These are phyloP conservation scores for Athene cunicularia DNA, from an alignment of 2,113 vertebrate species.

Conservation along the genomic window DNA sequence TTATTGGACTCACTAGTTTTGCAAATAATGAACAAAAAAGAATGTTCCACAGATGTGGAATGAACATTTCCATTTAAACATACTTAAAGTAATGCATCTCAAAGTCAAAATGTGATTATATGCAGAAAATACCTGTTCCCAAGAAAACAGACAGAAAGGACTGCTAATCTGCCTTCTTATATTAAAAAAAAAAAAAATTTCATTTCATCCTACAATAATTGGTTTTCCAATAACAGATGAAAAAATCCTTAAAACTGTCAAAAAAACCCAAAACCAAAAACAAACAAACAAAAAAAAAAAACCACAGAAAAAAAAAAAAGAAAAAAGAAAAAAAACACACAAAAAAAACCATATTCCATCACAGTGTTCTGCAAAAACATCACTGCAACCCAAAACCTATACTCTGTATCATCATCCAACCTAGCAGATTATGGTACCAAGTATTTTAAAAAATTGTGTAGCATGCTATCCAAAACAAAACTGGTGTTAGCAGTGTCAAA, in stretches of 20 bases:
- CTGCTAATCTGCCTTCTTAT: neutral
- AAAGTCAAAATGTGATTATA: neutral
- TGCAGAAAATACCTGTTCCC: neutral
- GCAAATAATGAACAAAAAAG: neutral
- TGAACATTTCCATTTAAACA: neutral
- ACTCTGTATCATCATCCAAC: fast-evolving
- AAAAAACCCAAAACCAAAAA: neutral
- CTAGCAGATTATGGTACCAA: neutral
- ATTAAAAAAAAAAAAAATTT: neutral
- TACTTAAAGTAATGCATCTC: neutral
- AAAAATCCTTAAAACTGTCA: neutral
- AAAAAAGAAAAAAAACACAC: too few relatives aligned
- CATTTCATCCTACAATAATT: neutral
- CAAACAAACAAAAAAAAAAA: too few relatives aligned
- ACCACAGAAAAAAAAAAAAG: too few relatives aligned
- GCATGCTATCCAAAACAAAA: neutral
- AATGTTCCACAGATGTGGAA: neutral
- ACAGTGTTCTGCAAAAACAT: neutral
- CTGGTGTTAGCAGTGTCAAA: neutral
- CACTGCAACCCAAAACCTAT: neutral
- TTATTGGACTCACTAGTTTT: neutral
- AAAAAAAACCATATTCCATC: neutral
- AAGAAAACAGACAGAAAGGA: neutral
- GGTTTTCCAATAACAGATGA: neutral
- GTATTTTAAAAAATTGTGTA: neutral